phyloP scores from a whole-genome alignment of 1,140 invertebrate genomes.

The Scaptodrosophila lebanonensis region DNA sequence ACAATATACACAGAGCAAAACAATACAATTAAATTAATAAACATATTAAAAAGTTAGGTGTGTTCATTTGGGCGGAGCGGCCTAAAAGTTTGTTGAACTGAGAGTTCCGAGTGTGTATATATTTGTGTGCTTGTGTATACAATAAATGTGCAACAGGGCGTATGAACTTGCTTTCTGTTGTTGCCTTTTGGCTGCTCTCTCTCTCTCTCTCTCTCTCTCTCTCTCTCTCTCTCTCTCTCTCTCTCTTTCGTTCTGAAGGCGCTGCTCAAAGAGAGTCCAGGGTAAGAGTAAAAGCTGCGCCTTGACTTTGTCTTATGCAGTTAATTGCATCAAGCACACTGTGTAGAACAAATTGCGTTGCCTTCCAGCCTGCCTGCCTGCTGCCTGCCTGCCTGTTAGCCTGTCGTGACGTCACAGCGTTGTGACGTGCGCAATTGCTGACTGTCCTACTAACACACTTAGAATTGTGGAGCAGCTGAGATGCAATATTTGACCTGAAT shows the following conservation, averaged over 20 bases:
- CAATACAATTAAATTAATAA: slow-evolving; percentile 46
- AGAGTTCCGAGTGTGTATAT: too few relatives aligned
- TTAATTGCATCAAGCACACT: slow-evolving; percentile 43
- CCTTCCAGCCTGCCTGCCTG: too few relatives aligned
- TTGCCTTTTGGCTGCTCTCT: too few relatives aligned
- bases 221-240: too few relatives aligned
- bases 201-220: too few relatives aligned
- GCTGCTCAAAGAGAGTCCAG: slow-evolving; percentile 31
- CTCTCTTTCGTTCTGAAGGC: too few relatives aligned
- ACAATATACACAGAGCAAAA: slow-evolving; percentile 38
- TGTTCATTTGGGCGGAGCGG: too few relatives aligned
- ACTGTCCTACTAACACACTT: slow-evolving; percentile 46
- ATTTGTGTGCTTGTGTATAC: too few relatives aligned
- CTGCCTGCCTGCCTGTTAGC: too few relatives aligned
- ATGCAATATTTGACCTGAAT: slow-evolving; percentile 47
- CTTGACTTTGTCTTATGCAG: too few relatives aligned
- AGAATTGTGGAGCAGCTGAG: not conserved
- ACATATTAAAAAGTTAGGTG: slow-evolving; percentile 33
- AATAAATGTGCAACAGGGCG: slow-evolving; percentile 55
- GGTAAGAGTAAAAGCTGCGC: not conserved
- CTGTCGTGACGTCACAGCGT: slow-evolving; percentile 50
- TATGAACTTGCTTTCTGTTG: slow-evolving; percentile 20
- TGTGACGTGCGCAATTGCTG: slow-evolving; percentile 46
- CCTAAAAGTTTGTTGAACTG: slow-evolving; percentile 30
- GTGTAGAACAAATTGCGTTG: too few relatives aligned